Percentiles rank a stretch among this genome's conserved stretches.
Conservation (phyloP, 2,888 invertebrate species). For the Ichneumoninae sp. region DNA sequence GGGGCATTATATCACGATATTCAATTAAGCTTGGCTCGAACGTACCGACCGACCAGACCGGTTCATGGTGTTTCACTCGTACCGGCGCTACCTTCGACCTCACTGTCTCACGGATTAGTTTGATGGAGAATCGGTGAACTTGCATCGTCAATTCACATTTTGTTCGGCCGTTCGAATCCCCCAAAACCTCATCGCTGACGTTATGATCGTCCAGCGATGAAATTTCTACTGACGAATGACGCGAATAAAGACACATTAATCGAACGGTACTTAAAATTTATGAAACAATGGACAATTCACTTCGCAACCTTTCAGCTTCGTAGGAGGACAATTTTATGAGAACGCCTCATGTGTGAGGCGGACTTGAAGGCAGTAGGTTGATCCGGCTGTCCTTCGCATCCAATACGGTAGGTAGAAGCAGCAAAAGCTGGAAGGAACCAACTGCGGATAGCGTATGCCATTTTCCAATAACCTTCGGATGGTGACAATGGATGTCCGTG, state of each 20-base stretch:
- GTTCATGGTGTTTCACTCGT: constrained; percentile 58
- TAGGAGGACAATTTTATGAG: constrained; percentile 67
- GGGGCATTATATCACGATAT: constrained; percentile 69
- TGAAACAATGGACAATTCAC: not conserved
- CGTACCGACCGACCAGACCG: constrained; percentile 42
- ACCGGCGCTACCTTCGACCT: constrained; percentile 31
- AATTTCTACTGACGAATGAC: not conserved
- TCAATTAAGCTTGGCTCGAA: constrained; percentile 64
- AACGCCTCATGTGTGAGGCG: constrained; percentile 32
- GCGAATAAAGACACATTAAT: not conserved
- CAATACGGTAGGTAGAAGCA: constrained; percentile 26
- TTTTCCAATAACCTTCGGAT: too few species aligned
- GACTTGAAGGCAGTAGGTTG: not conserved
- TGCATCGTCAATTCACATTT: constrained; percentile 22
- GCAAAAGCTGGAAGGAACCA: constrained; percentile 14
- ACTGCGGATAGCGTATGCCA: constrained; percentile 18
- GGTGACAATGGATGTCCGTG: too few species aligned
- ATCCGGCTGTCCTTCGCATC: constrained; percentile 12
- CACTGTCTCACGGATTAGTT: constrained; percentile 50
- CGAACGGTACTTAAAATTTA: not conserved
- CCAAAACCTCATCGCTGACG: not conserved
- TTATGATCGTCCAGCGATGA: not conserved
- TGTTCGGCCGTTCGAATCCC: not conserved
- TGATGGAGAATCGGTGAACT: constrained; percentile 55
- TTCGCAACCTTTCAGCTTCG: constrained; percentile 43